Percentiles rank a stretch among this genome's conserved stretches.
phyloP scores from a whole-genome alignment of 64 coral and sea anemone genomes.

The Anthopleura sola region DNA sequence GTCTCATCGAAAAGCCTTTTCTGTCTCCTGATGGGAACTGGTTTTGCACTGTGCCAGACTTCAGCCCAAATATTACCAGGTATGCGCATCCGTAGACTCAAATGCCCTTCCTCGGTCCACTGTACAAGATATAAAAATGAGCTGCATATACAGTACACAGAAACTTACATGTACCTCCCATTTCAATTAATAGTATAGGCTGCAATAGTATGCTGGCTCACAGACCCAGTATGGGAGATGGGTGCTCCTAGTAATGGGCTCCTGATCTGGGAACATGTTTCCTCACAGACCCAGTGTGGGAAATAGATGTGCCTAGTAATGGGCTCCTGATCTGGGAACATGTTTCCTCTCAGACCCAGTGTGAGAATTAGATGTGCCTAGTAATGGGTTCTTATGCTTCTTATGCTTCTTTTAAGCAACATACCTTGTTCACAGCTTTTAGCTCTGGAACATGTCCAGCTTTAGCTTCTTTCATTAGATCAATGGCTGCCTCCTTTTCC shows the following conservation, averaged over 20 bases:
- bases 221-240: no score
- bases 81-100: slow-evolving; percentile 94
- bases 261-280: no score
- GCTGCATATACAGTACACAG: no score
- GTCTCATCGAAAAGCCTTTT: slow-evolving; percentile 98
- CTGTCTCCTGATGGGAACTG: slow-evolving; percentile 86
- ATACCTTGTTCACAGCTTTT: slow-evolving; percentile 19
- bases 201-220: no score
- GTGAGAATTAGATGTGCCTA: neutral
- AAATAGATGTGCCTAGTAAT: no score
- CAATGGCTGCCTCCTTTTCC: slow-evolving; percentile 1
- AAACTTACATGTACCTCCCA: no score
- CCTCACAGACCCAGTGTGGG: no score
- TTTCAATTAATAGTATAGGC: no score
- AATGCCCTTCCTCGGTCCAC: slow-evolving; percentile 89
- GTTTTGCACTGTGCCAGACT: slow-evolving; percentile 85
- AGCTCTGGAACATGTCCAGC: slow-evolving; percentile 56
- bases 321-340: no score
- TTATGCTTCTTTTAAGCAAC: no score
- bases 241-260: no score
- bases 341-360: neutral
- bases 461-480: slow-evolving; percentile 54
- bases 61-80: slow-evolving; percentile 98
- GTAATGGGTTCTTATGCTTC: neutral
- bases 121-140: neutral